Base-by-base conservation (phyloP, 2,113 vertebrate genomes). In the Amblyopsis rosae region DNA sequence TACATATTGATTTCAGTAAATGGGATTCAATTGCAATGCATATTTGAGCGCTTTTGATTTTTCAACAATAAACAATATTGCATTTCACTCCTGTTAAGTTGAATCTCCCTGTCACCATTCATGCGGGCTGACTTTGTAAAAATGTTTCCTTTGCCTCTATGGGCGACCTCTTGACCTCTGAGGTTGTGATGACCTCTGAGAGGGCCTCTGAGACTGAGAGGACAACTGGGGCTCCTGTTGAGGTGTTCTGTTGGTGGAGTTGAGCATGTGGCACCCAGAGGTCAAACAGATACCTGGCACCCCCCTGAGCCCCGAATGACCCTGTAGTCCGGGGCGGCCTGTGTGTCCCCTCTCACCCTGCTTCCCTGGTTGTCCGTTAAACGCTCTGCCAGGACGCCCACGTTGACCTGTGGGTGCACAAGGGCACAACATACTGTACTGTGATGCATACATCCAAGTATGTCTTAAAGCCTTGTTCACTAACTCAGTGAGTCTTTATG, bases 221-320 rank as follows among this genome's bases (percentile, higher is more conserved):
- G 32, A 16, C 59, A 67, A 74, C 65, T 26, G 74, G 17, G 12
- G 33, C 35, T 72, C 50, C 51, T 81, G 82, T 54, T 62, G 88
- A 15, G 80, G 71, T 33, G 73, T 74, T 66, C 48, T 73, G 13
- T 46, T 77, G 53, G 76, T 82, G 45, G 74, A 6, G 32, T 86
- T 87, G 10, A 79, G 66, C 73, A 86, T 80, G 66, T 85, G 75
- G 60, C 92, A 95, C 16, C 89, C 91, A 19, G 90, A 88, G 59
- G 89, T 87, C 73, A 87, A 3, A 33, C 93, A 95, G 41, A 92
- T 72, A 15, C 94, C 93, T n/a, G 93, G 92, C 59, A 91, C 72
- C 7, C 93, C 93, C 46, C 82, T 87, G 64, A 91, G 84, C 75
- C 92, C 93, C 3, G 86, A 35, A 58, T 93, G 90, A 11, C 91